Percentiles rank a stretch among this genome's conserved stretches.
phyloP scores from a whole-genome alignment of 2,797 vertebrate genomes.

The Sphenodon punctatus region DNA sequence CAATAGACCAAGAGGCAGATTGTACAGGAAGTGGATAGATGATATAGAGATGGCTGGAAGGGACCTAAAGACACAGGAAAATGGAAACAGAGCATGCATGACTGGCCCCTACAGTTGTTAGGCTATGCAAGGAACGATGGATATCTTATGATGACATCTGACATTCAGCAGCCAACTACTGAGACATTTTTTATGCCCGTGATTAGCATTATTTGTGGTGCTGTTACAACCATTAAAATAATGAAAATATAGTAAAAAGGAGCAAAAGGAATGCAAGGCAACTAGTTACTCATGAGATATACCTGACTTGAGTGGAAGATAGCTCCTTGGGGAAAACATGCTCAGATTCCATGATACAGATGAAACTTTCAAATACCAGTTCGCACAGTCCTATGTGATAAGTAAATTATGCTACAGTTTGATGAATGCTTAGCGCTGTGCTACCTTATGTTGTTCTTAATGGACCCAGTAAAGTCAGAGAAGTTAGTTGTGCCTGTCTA shows the following conservation, averaged over 20 bases:
- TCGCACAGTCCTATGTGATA: not conserved
- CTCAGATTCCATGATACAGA: too few species aligned
- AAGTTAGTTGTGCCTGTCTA: not conserved
- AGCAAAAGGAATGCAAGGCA: rapidly evolving
- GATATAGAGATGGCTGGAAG: too few species aligned
- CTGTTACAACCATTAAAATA: not conserved
- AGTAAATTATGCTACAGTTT: not conserved
- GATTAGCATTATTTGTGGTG: not conserved
- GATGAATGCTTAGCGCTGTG: not conserved
- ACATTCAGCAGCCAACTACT: not conserved
- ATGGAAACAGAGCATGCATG: too few species aligned
- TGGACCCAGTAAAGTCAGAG: not conserved
- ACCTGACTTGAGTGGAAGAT: not conserved
- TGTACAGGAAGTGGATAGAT: too few species aligned
- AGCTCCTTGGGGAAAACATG: not conserved
- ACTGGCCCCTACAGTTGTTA: too few species aligned
- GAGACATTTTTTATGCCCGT: not conserved
- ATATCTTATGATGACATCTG: rapidly evolving
- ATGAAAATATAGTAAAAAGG: not conserved
- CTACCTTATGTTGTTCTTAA: rapidly evolving
- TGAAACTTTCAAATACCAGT: not conserved
- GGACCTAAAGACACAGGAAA: too few species aligned
- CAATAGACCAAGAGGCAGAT: too few species aligned
- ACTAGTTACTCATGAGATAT: not conserved
- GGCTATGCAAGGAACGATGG: too few species aligned